Evolutionary conservation across 2,888 invertebrate species (phyloP).

Genomic region (Erpobdella octoculata): DNA sequence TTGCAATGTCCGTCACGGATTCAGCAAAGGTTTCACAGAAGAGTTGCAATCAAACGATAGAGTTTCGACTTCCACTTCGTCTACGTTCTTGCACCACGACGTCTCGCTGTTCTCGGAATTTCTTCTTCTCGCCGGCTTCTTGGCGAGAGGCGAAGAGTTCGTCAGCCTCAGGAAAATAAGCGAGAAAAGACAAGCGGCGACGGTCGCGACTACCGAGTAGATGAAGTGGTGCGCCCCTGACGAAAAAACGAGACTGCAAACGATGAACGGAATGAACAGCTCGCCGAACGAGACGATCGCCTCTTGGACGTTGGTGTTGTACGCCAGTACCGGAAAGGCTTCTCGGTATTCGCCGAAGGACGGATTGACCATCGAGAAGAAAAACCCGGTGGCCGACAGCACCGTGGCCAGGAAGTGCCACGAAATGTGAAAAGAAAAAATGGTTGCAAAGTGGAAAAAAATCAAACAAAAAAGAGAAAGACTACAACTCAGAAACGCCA

Average conservation of each 20-base stretch:
- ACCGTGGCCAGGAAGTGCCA: background rate
- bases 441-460: background rate
- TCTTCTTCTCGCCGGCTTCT: background rate
- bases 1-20: too few relatives aligned
- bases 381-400: background rate
- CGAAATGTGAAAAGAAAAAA: background rate
- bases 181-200: background rate
- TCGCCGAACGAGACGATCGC: background rate
- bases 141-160: background rate
- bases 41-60: background rate
- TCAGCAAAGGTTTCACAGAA: background rate
- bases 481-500: background rate
- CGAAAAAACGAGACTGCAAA: background rate
- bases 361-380: background rate
- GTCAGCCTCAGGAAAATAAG: background rate
- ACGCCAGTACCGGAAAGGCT: background rate
- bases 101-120: background rate
- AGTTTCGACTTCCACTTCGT: background rate
- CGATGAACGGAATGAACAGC: background rate
- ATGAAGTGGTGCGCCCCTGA: background rate
- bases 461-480: background rate
- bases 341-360: background rate
- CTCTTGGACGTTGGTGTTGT: background rate
- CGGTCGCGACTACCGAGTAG: background rate
- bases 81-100: background rate